Percentiles rank a stretch among this genome's conserved stretches.
These are phyloP conservation scores for Phanerotoma sp. DNA, from an alignment of 2,888 invertebrate species.

Conservation along the genomic window DNA sequence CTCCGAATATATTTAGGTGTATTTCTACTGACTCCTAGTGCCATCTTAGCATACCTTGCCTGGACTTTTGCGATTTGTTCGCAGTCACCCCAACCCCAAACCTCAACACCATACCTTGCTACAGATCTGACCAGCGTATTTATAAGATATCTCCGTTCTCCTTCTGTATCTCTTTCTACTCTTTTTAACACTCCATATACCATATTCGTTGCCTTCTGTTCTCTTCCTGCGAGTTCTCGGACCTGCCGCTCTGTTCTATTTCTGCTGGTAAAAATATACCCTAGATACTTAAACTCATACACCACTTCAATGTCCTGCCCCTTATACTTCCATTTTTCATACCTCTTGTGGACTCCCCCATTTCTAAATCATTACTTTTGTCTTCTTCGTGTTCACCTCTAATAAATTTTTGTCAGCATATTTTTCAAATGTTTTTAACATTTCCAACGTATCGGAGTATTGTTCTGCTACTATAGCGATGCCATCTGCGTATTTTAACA, in stretches of 20 bases:
- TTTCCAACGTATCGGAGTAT: background rate
- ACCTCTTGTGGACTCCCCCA: background rate
- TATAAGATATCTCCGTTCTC: conserved; percentile 1
- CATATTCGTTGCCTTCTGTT: background rate
- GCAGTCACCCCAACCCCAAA: conserved; percentile 23
- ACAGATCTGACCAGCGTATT: background rate
- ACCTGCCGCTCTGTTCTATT: no score
- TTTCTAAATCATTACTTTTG: background rate
- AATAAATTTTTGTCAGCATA: background rate
- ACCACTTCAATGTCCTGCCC: background rate
- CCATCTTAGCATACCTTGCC: background rate
- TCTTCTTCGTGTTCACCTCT: background rate
- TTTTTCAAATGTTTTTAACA: background rate
- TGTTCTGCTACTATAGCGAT: background rate
- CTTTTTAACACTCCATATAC: background rate
- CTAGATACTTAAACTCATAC: background rate
- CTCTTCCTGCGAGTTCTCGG: background rate
- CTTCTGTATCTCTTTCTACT: background rate
- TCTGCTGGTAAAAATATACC: background rate
- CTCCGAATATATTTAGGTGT: background rate
- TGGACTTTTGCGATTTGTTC: background rate
- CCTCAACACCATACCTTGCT: conserved; percentile 20
- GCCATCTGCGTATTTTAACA: background rate
- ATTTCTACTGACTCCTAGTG: background rate
- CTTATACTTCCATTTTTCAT: background rate